A percentile compares a stretch with the other conserved stretches of the same genome.
Evolutionary conservation across 2,888 invertebrate species (phyloP).

Genomic region (Cremastinae sp.): DNA sequence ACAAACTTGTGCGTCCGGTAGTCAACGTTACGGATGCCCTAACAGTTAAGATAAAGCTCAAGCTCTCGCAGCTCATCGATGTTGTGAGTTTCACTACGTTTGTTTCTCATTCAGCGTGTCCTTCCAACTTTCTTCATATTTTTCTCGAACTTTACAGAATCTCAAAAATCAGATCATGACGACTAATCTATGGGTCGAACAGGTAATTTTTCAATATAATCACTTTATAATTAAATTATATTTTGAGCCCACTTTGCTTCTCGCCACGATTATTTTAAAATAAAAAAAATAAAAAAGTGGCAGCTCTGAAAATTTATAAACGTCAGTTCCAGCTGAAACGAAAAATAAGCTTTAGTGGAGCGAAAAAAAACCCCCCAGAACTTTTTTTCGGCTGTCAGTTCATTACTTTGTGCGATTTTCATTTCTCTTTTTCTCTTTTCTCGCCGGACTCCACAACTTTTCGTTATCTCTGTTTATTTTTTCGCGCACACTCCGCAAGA

Average conservation of each 20-base stretch:
- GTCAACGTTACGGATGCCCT: slow-evolving; percentile 92
- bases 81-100: slow-evolving; percentile 85
- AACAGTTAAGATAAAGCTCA: slow-evolving; percentile 92
- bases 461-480: not conserved
- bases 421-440: not conserved
- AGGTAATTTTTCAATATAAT: slow-evolving; percentile 79
- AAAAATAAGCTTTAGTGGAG: not conserved
- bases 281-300: not conserved
- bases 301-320: not conserved
- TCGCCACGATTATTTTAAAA: no score
- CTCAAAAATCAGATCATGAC: slow-evolving; percentile 87
- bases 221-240: not conserved
- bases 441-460: not conserved
- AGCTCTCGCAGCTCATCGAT: slow-evolving; percentile 94
- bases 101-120: not conserved
- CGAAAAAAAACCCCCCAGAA: not conserved
- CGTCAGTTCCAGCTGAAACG: not conserved
- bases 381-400: not conserved
- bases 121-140: slow-evolving; percentile 39
- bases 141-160: slow-evolving; percentile 81
- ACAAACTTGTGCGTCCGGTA: slow-evolving; percentile 93
- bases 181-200: slow-evolving; percentile 86
- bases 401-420: not conserved
- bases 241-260: no score
- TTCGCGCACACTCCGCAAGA: not conserved